Evolutionary conservation across 1,140 invertebrate species (phyloP).

Genomic region (Drosophila littoralis): DNA sequence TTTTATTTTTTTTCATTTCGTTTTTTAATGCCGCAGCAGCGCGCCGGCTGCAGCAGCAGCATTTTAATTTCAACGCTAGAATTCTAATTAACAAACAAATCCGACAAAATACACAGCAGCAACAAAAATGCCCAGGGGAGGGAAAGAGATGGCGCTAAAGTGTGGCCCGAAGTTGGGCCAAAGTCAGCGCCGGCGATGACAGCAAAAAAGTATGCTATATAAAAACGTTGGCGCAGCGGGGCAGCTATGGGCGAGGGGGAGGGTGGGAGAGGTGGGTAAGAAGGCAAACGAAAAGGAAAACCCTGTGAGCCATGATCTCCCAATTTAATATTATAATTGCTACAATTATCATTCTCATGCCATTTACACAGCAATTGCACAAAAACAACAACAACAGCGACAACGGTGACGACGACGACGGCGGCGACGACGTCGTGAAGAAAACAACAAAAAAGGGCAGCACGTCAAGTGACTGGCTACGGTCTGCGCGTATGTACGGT

Average conservation of each 20-base stretch:
- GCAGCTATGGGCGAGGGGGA: no score
- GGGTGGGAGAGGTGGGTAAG: neutral
- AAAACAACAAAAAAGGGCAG: constrained; percentile 41
- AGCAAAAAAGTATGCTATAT: constrained; percentile 79
- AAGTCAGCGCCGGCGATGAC: constrained; percentile 13
- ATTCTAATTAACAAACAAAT: constrained; percentile 84
- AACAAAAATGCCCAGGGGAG: constrained; percentile 28
- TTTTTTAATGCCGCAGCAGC: constrained; percentile 26
- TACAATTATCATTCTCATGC: constrained; percentile 84
- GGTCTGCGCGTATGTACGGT: constrained; percentile 58
- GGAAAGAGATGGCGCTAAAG: constrained; percentile 8
- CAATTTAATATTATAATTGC: constrained; percentile 85
- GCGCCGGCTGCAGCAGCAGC: constrained; percentile 2
- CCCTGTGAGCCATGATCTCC: constrained; percentile 84
- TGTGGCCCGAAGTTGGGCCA: constrained; percentile 4
- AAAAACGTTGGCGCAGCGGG: constrained; percentile 37
- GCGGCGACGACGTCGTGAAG: constrained; percentile 27
- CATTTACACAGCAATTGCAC: constrained; percentile 83
- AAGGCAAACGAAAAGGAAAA: constrained; percentile 46
- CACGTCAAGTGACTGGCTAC: constrained; percentile 58
- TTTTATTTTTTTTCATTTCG: constrained; percentile 8
- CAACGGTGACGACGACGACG: constrained; percentile 8
- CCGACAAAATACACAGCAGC: constrained; percentile 76
- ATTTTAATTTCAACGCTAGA: constrained; percentile 83
- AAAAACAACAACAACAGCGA: constrained; percentile 50